Evolutionary conservation across 2,888 invertebrate genomes (phyloP).

Genomic region (Lithophane ornitopus): DNA sequence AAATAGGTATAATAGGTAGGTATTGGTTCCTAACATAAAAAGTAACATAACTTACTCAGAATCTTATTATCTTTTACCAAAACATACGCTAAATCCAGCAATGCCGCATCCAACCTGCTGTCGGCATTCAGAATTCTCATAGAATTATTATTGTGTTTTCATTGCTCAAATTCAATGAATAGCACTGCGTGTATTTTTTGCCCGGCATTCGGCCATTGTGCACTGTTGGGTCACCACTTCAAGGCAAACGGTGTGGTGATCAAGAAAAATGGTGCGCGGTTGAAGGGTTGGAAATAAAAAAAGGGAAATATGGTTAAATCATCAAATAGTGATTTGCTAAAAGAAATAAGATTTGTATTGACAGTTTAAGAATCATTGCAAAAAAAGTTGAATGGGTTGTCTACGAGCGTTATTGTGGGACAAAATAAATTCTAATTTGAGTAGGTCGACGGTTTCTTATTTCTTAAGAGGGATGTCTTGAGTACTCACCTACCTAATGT

Average conservation of each 20-base stretch:
- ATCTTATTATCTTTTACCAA: background rate
- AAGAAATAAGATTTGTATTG: slow-evolving; percentile 70
- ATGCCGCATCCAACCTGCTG: slow-evolving; percentile 71
- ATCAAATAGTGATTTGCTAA: slow-evolving; percentile 66
- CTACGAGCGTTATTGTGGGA: slow-evolving; percentile 27
- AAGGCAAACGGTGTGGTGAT: slow-evolving; percentile 85
- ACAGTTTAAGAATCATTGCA: slow-evolving; percentile 48
- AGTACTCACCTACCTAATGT: background rate
- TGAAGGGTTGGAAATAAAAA: slow-evolving; percentile 75
- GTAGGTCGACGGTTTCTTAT: slow-evolving; percentile 12
- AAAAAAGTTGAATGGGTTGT: slow-evolving; percentile 53
- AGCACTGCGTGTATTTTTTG: slow-evolving; percentile 87
- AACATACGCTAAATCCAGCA: background rate
- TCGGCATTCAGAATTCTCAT: slow-evolving; percentile 62
- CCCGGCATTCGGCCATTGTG: slow-evolving; percentile 76
- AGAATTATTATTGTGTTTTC: slow-evolving; percentile 88
- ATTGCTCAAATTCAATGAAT: slow-evolving; percentile 85
- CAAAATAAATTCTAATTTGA: slow-evolving; percentile 52
- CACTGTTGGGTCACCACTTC: slow-evolving; percentile 79
- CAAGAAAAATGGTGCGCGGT: slow-evolving; percentile 80
- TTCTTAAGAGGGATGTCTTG: slow-evolving; percentile 2
- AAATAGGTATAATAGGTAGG: no score
- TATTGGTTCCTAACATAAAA: no score
- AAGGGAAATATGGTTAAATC: slow-evolving; percentile 83
- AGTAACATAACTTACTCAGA: background rate